Evolutionary conservation across 2,888 invertebrate species (phyloP), one percentile per base, ranked within the genome.

Genomic region (Chrysolina haemoptera): DNA sequence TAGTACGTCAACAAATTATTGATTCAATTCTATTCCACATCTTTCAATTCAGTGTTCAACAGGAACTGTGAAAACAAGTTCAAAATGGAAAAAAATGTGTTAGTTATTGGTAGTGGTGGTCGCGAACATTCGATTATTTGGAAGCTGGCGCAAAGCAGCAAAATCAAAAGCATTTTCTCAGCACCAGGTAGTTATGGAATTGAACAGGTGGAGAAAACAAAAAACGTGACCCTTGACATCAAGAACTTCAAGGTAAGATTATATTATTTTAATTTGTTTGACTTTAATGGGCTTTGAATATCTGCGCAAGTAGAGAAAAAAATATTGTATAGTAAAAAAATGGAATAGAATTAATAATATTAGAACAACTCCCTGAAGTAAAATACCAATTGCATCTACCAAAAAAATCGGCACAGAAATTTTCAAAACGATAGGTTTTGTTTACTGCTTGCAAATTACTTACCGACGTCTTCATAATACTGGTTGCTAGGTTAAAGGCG

Each of bases 41-140:
- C 27, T n/a, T 59, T 59, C 53, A 4, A 35, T 35, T n/a, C 14
- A 27, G 14, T 27, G 14, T 27, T 59, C n/a, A n/a, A 27, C 59
- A 59, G 11, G 14, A 27, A n/a, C 27, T 59, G 9, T 14, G 27
- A 35, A 27, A 70, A 70, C 16, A 41, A 16, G n/a, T 1, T 53
- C 53, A 79, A 78, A 78, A 88, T 88, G 87, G 76, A 82, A 14
- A 89, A 90, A 68, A 90, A 91, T 83, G 91, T 97, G 77, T 88
- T 97, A 79, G 92, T 99, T 68, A 92, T 99, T 83, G 99, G 99
- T 16, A 91, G 93, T 86, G 99, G 99, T 50, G 98, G 98, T 3
- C 92, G 99, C 80, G 99, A 99, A 89, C 98, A 99, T 89, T 97
- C 97, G 5, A 91, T 99, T 83, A 94, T 95, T 82, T 98, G 98